These are phyloP conservation scores for Lucilia cuprina DNA, from an alignment of 1,140 invertebrate species.

Conservation along the genomic window DNA sequence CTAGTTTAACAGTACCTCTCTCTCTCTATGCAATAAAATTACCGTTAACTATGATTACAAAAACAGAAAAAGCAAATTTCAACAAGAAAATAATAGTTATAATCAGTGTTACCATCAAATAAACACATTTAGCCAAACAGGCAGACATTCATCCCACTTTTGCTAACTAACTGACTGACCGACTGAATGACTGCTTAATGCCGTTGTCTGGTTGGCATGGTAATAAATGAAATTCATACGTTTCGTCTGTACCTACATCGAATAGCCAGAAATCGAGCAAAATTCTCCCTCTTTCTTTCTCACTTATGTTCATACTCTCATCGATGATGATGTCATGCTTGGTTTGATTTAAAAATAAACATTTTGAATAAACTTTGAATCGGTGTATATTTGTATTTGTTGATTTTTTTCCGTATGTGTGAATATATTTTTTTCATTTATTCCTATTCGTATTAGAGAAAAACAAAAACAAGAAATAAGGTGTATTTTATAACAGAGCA, in stretches of 20 bases:
- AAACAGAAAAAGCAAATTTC: not conserved
- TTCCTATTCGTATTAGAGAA: not conserved
- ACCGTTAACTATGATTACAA: not conserved
- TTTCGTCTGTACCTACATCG: not conserved
- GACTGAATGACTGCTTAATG: not conserved
- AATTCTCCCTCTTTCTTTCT: not conserved
- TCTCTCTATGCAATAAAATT: not conserved
- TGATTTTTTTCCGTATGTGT: not conserved
- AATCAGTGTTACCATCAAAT: not conserved
- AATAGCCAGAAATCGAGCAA: not conserved
- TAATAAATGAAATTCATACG: not conserved
- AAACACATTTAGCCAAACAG: not conserved
- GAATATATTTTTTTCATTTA: not conserved
- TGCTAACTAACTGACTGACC: not conserved
- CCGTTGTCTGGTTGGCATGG: not conserved
- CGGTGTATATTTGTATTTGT: not conserved
- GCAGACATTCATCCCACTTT: slow-evolving; percentile 6
- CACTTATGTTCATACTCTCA: not conserved
- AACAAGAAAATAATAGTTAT: not conserved
- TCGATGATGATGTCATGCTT: slow-evolving; percentile 25
- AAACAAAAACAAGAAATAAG: not conserved
- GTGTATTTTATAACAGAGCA: not conserved
- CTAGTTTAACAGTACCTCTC: not conserved
- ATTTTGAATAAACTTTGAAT: slow-evolving; percentile 20
- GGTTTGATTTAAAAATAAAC: slow-evolving; percentile 31